phyloP scores from a whole-genome alignment of 2,888 invertebrate species.

The Amiota minor region DNA sequence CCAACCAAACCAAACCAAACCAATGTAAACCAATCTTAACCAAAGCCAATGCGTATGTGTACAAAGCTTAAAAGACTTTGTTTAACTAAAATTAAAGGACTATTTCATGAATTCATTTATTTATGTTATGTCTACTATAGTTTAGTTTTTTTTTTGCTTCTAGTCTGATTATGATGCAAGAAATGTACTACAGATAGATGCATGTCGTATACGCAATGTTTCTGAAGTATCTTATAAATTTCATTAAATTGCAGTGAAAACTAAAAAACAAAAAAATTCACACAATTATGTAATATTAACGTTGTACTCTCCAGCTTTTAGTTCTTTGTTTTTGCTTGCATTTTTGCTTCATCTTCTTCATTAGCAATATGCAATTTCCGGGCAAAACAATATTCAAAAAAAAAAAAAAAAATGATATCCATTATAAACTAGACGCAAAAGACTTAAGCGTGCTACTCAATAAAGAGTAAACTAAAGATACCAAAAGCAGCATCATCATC shows the following conservation, averaged over 20 bases:
- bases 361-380: conserved; percentile 28
- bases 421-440: conserved; percentile 6
- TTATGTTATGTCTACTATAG: conserved; percentile 33
- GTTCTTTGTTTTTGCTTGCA: too few relatives aligned
- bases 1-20: conserved; percentile 25
- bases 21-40: too few relatives aligned
- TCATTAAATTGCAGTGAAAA: too few relatives aligned
- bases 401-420: background rate
- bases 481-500: background rate
- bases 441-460: conserved; percentile 21
- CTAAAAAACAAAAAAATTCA: too few relatives aligned
- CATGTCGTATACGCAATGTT: background rate
- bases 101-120: conserved; percentile 54
- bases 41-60: too few relatives aligned
- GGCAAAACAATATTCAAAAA: conserved; percentile 2
- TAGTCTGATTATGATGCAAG: background rate
- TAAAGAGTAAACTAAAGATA: background rate
- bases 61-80: too few relatives aligned
- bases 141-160: background rate
- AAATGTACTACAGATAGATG: too few relatives aligned
- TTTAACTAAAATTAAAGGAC: conserved; percentile 45
- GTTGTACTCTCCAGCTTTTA: too few relatives aligned
- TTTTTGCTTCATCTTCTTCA: background rate
- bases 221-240: too few relatives aligned
- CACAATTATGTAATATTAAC: too few relatives aligned